Evolutionary conservation across 2,888 invertebrate genomes (phyloP).

Genomic region (Athetis lepigone): DNA sequence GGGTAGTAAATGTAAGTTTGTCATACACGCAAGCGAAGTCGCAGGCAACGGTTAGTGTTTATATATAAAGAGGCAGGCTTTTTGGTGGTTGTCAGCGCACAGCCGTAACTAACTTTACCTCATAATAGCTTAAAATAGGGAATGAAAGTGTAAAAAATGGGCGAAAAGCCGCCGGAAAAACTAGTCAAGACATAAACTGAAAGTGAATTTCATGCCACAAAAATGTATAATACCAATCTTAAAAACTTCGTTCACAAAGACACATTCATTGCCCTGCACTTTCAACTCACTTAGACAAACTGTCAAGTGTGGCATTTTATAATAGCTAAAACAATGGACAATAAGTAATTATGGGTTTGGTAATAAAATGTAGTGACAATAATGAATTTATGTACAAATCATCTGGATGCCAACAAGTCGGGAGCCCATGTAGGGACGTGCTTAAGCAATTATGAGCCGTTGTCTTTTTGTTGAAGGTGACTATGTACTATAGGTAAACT

Average conservation of each 20-base stretch:
- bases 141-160: no score
- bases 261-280: conserved; percentile 23
- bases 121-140: no score
- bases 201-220: conserved; percentile 11
- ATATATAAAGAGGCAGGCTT: no score
- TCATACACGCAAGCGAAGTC: no score
- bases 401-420: conserved; percentile 78
- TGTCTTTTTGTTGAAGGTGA: conserved; percentile 74
- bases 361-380: conserved; percentile 71
- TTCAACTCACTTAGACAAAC: conserved; percentile 49
- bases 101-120: no score
- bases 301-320: conserved; percentile 64
- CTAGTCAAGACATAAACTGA: conserved; percentile 10
- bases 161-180: no score
- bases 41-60: no score
- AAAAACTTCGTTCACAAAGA: conserved; percentile 45
- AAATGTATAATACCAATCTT: neutral
- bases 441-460: conserved; percentile 75
- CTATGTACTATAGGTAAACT: conserved; percentile 64
- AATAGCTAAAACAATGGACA: conserved; percentile 69
- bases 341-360: conserved; percentile 72
- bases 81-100: no score
- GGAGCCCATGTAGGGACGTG: conserved; percentile 70
- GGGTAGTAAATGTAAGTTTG: no score
- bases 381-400: conserved; percentile 81